phyloP scores from a whole-genome alignment of 2,797 vertebrate species.

The Rhodeus uyekii region DNA sequence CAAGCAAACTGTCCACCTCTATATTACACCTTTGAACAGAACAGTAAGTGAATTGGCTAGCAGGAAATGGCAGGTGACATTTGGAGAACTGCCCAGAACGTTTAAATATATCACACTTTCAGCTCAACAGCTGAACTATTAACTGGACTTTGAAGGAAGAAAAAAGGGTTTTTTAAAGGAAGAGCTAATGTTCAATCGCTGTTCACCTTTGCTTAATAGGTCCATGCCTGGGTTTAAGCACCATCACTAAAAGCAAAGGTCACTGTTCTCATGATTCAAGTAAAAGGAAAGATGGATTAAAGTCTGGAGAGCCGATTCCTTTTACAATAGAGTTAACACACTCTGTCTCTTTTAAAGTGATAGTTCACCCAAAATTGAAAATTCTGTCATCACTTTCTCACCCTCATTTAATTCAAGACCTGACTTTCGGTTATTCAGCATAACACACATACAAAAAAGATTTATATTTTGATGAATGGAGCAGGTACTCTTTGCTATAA shows the following conservation, averaged over 20 bases:
- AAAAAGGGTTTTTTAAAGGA: conserved; percentile 40
- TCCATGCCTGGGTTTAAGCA: conserved; percentile 31
- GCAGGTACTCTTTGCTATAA: not conserved
- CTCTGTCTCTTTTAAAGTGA: not conserved
- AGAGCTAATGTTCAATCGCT: conserved; percentile 29
- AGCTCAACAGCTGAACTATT: conserved; percentile 39
- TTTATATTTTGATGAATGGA: not conserved
- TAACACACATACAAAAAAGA: not conserved
- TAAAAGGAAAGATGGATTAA: conserved; percentile 33
- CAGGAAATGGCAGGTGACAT: conserved; percentile 48
- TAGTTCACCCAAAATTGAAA: not conserved
- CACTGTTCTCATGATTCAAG: conserved; percentile 36
- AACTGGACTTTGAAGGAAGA: conserved; percentile 28
- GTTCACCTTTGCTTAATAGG: conserved; percentile 35
- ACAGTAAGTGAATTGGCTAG: conserved; percentile 44
- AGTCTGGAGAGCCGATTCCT: conserved; percentile 14
- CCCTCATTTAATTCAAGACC: not conserved
- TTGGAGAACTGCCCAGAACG: conserved; percentile 47
- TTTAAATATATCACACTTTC: conserved; percentile 45
- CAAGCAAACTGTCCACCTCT: conserved; percentile 32
- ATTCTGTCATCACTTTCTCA: not conserved
- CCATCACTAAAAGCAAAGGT: conserved; percentile 48
- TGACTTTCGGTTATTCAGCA: not conserved
- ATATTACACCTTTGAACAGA: conserved; percentile 39
- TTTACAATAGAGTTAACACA: conserved; percentile 1